A percentile compares a stretch with the other conserved stretches of the same genome.
These are phyloP conservation scores for Triops longicaudatus DNA, from an alignment of 1,140 invertebrate species.

Conservation along the genomic window DNA sequence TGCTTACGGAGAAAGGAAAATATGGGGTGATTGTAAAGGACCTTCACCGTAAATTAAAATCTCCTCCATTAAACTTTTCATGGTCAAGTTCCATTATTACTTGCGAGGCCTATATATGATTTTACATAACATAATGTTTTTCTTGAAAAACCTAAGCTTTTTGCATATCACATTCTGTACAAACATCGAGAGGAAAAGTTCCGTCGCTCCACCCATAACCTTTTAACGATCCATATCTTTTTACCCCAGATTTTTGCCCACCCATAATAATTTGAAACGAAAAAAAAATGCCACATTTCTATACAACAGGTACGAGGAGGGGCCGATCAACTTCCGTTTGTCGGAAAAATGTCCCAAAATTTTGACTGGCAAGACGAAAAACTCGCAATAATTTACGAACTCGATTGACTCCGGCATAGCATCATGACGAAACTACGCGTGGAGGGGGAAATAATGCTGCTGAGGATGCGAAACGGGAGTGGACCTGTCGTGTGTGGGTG, in stretches of 20 bases:
- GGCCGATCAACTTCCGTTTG: background rate
- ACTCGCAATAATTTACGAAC: background rate
- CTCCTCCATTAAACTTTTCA: background rate
- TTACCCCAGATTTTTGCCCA: background rate
- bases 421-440: conserved; percentile 14
- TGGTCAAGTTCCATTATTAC: background rate
- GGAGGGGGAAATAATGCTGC: conserved; percentile 27
- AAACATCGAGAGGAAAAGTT: background rate
- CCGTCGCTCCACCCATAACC: background rate
- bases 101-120: conserved; percentile 7
- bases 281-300: background rate
- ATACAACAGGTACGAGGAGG: conserved; percentile 10
- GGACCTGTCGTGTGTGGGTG: conserved; percentile 24
- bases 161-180: conserved; percentile 15
- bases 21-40: background rate
- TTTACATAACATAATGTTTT: background rate
- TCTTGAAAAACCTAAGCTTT: background rate
- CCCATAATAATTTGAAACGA: background rate
- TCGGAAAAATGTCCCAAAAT: background rate
- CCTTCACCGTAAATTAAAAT: conserved; percentile 9
- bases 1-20: background rate
- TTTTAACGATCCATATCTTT: background rate
- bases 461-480: conserved; percentile 21
- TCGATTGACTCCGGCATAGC: background rate
- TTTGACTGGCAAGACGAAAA: conserved; percentile 14